Conservation (phyloP, 2,113 vertebrate species). For the Malurus elegans region DNA sequence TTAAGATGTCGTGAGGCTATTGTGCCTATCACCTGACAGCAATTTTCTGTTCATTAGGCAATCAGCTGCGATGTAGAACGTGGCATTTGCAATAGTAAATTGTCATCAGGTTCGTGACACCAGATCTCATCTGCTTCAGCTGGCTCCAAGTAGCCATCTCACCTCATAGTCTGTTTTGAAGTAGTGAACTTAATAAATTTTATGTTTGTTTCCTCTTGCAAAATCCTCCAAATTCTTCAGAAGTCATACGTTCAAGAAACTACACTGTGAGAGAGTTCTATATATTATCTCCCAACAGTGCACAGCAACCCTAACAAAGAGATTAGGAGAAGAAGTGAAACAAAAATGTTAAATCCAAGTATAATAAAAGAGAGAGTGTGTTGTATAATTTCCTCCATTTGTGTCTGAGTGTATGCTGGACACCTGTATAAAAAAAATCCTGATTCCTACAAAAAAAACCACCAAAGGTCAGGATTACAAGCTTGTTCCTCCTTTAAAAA, state of each 20-base stretch:
- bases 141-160: background rate
- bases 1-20: background rate
- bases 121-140: background rate
- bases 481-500: background rate
- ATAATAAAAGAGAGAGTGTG: background rate
- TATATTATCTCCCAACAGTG: background rate
- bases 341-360: background rate
- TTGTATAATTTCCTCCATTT: background rate
- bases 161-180: background rate
- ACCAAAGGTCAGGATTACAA: background rate
- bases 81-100: background rate
- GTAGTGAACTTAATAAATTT: background rate
- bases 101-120: background rate
- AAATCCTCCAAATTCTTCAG: background rate
- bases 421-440: background rate
- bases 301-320: background rate
- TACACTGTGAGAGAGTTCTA: background rate
- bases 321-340: background rate
- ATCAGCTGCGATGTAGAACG: background rate
- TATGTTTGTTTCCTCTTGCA: background rate
- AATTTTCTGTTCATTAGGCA: constrained; percentile 25
- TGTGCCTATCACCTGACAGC: constrained; percentile 11
- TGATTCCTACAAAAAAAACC: background rate
- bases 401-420: background rate
- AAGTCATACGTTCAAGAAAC: background rate